These are phyloP conservation scores for Drosophila mettleri DNA, from an alignment of 2,888 invertebrate species.

Conservation along the genomic window DNA sequence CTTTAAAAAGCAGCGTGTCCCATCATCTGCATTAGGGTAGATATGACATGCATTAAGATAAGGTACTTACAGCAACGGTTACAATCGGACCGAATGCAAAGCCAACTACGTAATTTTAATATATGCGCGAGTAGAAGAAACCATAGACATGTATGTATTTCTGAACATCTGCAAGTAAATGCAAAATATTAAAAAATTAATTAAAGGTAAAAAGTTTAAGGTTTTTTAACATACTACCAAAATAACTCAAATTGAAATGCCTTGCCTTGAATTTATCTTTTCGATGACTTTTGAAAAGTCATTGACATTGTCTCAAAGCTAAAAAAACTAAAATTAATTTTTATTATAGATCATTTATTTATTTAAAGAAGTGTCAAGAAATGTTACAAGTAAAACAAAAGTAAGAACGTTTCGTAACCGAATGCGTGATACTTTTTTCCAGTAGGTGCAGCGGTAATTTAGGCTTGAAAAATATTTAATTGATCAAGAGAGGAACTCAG, in stretches of 20 bases:
- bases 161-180: slow-evolving; percentile 24
- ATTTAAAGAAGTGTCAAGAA: too few species aligned
- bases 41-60: slow-evolving; percentile 76
- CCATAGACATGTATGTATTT: slow-evolving; percentile 10
- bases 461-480: too few species aligned
- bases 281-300: slow-evolving; percentile 42
- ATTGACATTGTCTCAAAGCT: slow-evolving; percentile 55
- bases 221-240: slow-evolving; percentile 37
- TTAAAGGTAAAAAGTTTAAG: slow-evolving; percentile 70
- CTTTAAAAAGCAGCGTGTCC: slow-evolving; percentile 78
- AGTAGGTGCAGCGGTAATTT: too few species aligned
- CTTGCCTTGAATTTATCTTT: neutral
- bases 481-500: too few species aligned
- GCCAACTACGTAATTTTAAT: slow-evolving; percentile 68
- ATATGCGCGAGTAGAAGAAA: slow-evolving; percentile 70
- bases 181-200: slow-evolving; percentile 77
- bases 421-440: too few species aligned
- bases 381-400: too few species aligned
- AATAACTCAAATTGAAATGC: slow-evolving; percentile 24
- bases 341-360: too few species aligned
- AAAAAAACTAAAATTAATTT: too few species aligned
- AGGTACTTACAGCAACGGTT: slow-evolving; percentile 73
- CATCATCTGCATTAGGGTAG: slow-evolving; percentile 81
- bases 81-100: slow-evolving; percentile 21
- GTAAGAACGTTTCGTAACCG: too few species aligned